Conservation (phyloP, 2,113 vertebrate species). For the Otis tarda region DNA sequence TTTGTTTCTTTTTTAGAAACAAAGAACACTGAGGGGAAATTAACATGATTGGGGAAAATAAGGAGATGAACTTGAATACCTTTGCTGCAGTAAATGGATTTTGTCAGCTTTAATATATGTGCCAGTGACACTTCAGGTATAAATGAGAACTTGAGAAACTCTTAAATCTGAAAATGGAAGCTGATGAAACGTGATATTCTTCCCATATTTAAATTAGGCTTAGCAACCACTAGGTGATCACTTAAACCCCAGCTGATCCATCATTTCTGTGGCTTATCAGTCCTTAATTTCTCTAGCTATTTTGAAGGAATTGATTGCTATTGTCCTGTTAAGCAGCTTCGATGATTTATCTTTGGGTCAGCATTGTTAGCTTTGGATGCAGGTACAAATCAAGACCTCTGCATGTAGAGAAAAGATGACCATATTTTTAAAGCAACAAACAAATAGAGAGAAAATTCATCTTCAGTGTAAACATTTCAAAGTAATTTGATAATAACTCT, state of each 20-base stretch:
- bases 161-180: constrained; percentile 59
- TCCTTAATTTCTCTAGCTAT: constrained; percentile 56
- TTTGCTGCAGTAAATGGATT: constrained; percentile 29
- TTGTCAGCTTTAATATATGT: constrained; percentile 40
- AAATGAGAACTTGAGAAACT: constrained; percentile 46
- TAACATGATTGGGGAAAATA: not conserved
- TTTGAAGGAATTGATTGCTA: constrained; percentile 50
- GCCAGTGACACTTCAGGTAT: constrained; percentile 56
- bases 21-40: constrained; percentile 27
- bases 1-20: constrained; percentile 26
- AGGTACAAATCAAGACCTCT: constrained; percentile 28
- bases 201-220: constrained; percentile 52
- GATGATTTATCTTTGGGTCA: constrained; percentile 12
- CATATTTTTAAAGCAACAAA: constrained; percentile 26
- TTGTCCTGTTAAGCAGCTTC: constrained; percentile 15
- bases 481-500: constrained; percentile 48
- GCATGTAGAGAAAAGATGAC: constrained; percentile 42
- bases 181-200: constrained; percentile 37
- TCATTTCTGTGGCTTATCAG: constrained; percentile 38
- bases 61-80: constrained; percentile 25
- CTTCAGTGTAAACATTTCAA: constrained; percentile 24
- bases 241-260: not conserved
- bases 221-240: constrained; percentile 17
- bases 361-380: not conserved
- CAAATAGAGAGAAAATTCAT: constrained; percentile 33